A percentile compares a stretch with the other conserved stretches of the same genome.
Evolutionary conservation across 1,140 invertebrate species (phyloP).

Genomic region (Ceratitis capitata): DNA sequence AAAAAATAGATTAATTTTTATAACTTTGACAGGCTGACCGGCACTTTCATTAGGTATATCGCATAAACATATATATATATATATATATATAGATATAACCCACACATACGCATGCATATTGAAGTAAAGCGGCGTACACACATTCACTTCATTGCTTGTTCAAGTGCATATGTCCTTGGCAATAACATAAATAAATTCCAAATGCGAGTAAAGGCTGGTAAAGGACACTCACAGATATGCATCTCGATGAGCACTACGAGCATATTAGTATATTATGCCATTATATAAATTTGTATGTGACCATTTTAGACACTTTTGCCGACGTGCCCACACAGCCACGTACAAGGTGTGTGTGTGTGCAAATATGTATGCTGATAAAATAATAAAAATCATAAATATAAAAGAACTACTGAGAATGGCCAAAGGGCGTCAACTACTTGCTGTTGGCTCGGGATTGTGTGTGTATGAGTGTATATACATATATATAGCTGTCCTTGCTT

Average conservation of each 20-base stretch:
- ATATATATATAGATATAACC: too few species aligned
- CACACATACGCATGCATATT: too few species aligned
- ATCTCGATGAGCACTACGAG: too few species aligned
- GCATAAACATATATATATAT: not conserved
- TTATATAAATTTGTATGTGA: conserved; percentile 19
- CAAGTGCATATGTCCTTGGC: conserved; percentile 19
- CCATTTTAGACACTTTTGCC: conserved; percentile 7
- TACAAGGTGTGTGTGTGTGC: not conserved
- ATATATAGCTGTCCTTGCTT: not conserved
- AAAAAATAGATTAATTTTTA: conserved; percentile 11
- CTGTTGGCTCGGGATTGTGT: not conserved
- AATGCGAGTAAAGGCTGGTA: not conserved
- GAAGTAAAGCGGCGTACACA: too few species aligned
- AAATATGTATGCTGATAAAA: not conserved
- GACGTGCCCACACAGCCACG: not conserved
- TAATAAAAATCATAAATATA: not conserved
- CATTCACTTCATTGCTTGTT: too few species aligned
- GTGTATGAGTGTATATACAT: not conserved
- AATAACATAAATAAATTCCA: not conserved
- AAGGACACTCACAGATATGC: conserved; percentile 11
- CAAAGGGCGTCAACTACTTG: conserved; percentile 7
- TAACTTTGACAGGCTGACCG: conserved; percentile 30
- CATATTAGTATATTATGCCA: conserved; percentile 11
- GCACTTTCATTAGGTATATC: not conserved
- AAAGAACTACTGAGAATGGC: not conserved